These are phyloP conservation scores for Neuroterus valhalla DNA, from an alignment of 1,140 invertebrate species.

Conservation along the genomic window DNA sequence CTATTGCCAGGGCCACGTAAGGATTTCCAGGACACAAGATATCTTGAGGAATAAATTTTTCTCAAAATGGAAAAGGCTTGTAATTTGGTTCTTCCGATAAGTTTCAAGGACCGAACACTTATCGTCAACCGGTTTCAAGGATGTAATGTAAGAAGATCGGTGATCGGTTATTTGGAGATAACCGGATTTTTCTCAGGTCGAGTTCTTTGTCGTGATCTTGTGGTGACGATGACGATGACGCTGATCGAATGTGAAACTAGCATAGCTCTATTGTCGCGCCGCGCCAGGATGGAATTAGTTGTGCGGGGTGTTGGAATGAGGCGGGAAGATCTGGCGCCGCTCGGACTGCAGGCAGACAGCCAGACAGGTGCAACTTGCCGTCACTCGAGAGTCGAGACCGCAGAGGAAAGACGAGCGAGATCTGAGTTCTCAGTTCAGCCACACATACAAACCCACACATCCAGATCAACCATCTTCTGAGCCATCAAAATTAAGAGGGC, in stretches of 20 bases:
- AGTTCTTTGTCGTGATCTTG: conserved; percentile 7
- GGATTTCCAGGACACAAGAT: background rate
- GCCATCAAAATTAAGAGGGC: background rate
- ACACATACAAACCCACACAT: background rate
- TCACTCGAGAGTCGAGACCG: conserved; percentile 33
- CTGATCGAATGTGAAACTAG: conserved; percentile 41
- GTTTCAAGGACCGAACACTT: background rate
- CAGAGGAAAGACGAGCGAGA: conserved; percentile 30
- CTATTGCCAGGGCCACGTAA: background rate
- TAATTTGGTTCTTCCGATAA: conserved; percentile 1
- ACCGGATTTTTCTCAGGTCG: conserved; percentile 12
- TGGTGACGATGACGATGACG: conserved; percentile 27
- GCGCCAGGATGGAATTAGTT: conserved; percentile 48
- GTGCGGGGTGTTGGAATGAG: conserved; percentile 46
- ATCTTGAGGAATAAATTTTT: conserved; percentile 1
- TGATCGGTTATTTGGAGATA: conserved; percentile 8
- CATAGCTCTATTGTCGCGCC: conserved; percentile 44
- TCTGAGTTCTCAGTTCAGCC: background rate
- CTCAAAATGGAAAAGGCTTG: conserved; percentile 23
- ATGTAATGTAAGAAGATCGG: conserved; percentile 10
- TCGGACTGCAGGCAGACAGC: conserved; percentile 51
- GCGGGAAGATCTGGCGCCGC: conserved; percentile 44
- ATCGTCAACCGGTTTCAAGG: conserved; percentile 10
- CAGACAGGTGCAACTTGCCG: conserved; percentile 51
- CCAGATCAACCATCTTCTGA: background rate